Percentiles rank a stretch among this genome's conserved stretches.
These are phyloP conservation scores for Luperina testacea DNA, from an alignment of 2,888 invertebrate genomes.

Conservation along the genomic window DNA sequence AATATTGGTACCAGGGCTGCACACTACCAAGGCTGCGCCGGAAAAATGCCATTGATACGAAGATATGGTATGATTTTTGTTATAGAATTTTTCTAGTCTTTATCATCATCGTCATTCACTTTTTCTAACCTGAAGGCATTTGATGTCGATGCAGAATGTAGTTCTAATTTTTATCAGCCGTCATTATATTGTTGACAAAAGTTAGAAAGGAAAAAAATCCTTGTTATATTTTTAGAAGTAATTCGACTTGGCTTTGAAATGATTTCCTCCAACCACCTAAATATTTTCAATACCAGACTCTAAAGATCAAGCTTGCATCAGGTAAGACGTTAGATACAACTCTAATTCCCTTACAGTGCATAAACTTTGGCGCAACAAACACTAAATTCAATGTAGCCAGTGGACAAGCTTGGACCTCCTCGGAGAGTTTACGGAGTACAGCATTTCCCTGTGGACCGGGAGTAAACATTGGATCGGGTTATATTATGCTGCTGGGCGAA, in stretches of 20 bases:
- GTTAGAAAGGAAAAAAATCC: background rate
- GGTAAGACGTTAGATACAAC: conserved; percentile 14
- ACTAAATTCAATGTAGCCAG: conserved; percentile 65
- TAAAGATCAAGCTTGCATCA: conserved; percentile 7
- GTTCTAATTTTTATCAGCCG: background rate
- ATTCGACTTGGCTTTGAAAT: background rate
- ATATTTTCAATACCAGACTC: background rate
- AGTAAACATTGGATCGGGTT: conserved; percentile 50
- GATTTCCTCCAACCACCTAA: background rate
- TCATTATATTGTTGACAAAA: background rate
- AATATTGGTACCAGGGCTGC: background rate
- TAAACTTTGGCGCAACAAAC: conserved; percentile 62
- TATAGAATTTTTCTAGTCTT: background rate
- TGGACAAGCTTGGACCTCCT: conserved; percentile 48
- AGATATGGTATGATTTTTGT: background rate
- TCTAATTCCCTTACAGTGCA: conserved; percentile 40
- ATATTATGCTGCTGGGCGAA: conserved; percentile 41
- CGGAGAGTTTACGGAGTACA: conserved; percentile 44
- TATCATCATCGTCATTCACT: background rate
- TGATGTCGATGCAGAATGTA: background rate
- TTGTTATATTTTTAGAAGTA: background rate
- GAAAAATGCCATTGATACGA: background rate
- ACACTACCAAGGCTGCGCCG: background rate
- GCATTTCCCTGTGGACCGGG: conserved; percentile 45
- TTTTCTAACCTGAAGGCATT: background rate